Evolutionary conservation across 2,888 invertebrate species (phyloP), one percentile per base, ranked within the genome.

Genomic region (Tetragonula carbonaria): DNA sequence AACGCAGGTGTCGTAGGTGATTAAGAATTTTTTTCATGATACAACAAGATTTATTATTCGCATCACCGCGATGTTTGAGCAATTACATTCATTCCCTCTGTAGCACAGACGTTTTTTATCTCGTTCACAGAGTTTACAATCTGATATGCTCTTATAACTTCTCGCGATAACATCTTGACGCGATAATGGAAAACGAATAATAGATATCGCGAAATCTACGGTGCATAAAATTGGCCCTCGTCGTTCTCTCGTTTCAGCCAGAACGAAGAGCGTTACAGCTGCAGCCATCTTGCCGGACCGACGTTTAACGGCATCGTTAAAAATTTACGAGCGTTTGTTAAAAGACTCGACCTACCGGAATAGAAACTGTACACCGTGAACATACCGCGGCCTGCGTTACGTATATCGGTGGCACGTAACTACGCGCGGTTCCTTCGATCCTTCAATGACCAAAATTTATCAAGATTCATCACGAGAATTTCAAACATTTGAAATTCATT

Each of bases 281-380:
- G 93, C 91, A 88, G 93, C 93, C 93, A 93, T 93, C 92, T 93
- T 93, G 93, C 91, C 86, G 89, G 83, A 82, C 82, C 87, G 88
- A 84, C 82, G 84, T 91, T 93, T 93, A 93, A 93, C 90, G 91
- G 91, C 92, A 87, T 91, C 92, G 92, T 93, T 93, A 93, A 93
- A 87, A 85, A 85, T 92, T 93, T 92, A 92, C 92, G 92, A 90
- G 87, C 92, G 91, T 93, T 93, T 92, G 92, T 93, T 92, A 90
- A 91, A 92, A 90, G 85, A 87, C 87, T 84, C 84, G 82, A 78
- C 88, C 88, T 91, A 91, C 92, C 87, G 88, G 92, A 93, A 93
- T 93, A 93, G 92, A 92, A 91, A 89, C 87, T 68, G 73, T 81
- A 71, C 82, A 76, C 62, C 65, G 80, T 83, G 80, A 87, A 85